A percentile compares a stretch with the other conserved stretches of the same genome.
These are phyloP conservation scores for Sussaba pulchella DNA, from an alignment of 2,888 invertebrate species.

Conservation along the genomic window DNA sequence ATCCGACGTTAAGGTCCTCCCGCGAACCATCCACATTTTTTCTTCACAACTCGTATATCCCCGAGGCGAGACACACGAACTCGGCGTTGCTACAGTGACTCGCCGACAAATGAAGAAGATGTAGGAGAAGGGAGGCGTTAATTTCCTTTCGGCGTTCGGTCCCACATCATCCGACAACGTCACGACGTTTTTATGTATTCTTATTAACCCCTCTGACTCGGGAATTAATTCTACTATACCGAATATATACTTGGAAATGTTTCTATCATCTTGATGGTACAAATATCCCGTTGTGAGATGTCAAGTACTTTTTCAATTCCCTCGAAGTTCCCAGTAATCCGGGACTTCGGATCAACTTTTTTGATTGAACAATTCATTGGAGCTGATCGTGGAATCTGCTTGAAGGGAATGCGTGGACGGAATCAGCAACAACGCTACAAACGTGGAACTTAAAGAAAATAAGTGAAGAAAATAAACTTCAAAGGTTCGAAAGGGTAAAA, in stretches of 20 bases:
- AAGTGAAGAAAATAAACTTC: neutral
- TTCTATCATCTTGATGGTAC: neutral
- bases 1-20: conserved; percentile 57
- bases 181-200: conserved; percentile 26
- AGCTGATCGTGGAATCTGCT: no score
- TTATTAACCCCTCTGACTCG: conserved; percentile 25
- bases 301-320: neutral
- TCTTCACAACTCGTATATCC: conserved; percentile 39
- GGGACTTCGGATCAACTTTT: no score
- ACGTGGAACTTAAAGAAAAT: neutral
- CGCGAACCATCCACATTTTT: conserved; percentile 23
- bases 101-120: conserved; percentile 53
- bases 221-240: conserved; percentile 6
- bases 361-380: neutral
- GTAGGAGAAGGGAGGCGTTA: conserved; percentile 52
- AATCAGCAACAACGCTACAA: neutral
- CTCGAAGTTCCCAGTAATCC: neutral
- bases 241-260: neutral
- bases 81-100: conserved; percentile 6
- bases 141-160: conserved; percentile 55
- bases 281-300: neutral
- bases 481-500: neutral
- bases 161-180: conserved; percentile 37
- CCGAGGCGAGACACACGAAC: conserved; percentile 34
- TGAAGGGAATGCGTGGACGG: no score